A percentile compares a stretch with the other conserved stretches of the same genome.
phyloP scores from a whole-genome alignment of 2,888 invertebrate genomes.

The Drosophila niveifrons region DNA sequence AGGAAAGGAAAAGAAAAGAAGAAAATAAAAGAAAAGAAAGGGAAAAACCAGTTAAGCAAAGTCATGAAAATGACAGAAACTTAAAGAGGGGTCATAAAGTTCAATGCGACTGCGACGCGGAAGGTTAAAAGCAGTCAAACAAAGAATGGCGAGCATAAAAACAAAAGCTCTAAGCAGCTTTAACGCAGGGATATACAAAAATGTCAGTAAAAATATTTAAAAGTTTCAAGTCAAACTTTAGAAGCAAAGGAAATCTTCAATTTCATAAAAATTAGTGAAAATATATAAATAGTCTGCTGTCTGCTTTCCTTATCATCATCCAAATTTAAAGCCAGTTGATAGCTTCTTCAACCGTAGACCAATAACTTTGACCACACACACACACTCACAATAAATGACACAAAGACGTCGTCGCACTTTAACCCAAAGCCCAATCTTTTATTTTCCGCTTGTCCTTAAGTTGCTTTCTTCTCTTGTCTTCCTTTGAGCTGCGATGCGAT shows the following conservation, averaged over 20 bases:
- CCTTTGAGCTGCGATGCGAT: slow-evolving; percentile 35
- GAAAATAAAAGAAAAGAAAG: neutral
- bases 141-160: slow-evolving; percentile 6
- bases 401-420: slow-evolving; percentile 20
- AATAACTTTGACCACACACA: slow-evolving; percentile 52
- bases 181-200: neutral
- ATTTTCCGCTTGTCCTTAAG: slow-evolving; percentile 22
- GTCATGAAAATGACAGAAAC: slow-evolving; percentile 21
- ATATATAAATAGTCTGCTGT: no score
- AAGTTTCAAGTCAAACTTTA: neutral
- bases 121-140: slow-evolving; percentile 7
- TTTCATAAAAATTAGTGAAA: neutral
- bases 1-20: neutral
- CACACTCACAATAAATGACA: slow-evolving; percentile 49
- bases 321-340: slow-evolving; percentile 10
- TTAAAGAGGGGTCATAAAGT: slow-evolving; percentile 17
- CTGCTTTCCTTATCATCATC: neutral
- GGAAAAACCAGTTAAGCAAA: slow-evolving; percentile 20
- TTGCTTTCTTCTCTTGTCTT: slow-evolving; percentile 6
- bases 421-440: slow-evolving; percentile 5
- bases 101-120: neutral
- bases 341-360: slow-evolving; percentile 10
- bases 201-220: neutral
- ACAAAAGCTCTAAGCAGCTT: neutral
- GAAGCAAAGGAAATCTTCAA: neutral